Base-by-base conservation (phyloP, 2,113 vertebrate species). In the Rhea americana region DNA sequence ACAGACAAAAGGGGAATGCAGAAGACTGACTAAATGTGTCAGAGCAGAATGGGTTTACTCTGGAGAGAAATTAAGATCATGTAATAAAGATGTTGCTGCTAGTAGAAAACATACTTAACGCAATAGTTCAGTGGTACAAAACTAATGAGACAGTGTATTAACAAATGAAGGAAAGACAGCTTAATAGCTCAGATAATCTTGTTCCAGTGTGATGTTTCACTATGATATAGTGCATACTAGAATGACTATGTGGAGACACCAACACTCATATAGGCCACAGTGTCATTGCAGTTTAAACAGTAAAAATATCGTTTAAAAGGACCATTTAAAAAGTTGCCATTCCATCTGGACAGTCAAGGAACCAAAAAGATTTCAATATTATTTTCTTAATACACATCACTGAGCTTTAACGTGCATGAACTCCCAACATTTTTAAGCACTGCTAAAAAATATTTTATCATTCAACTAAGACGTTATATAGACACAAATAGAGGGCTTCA, bases 31-130 rank as follows among this genome's bases (percentile, higher is more conserved):
- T 9, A 17, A 43, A 9, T 8, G 37, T 26, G 24, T 45, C 35
- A 51, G 37, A 0, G 0, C 32, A 16, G 35, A 67, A 73, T 0
- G 1, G 37, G 82, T 32, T n/a, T 77, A 21, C 9, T 58, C 43
- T 59, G 50, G 11, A 79, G 37, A 66, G 28, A 87, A 47, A 41
- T 7, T 6, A 83, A 28, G 32, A n/a, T 41, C 32, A 26, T 8
- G 19, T 56, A 63, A 43, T 67, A 67, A 39, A 58, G 48, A 45
- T 74, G 45, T 1, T 47, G 59, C 61, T 63, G 35, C 8, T 59
- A 37, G 30, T 4, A 62, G 21, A 41, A 61, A 20, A 28, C 19
- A 18, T 7, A 18, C 25, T 14, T 13, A 51, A 22, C 55, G 26
- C 25, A 15, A 32, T 4, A n/a, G n/a, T 28, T 19, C 24, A 41